Base-by-base conservation (phyloP, 1,140 invertebrate genomes). In the Apis cerana region DNA sequence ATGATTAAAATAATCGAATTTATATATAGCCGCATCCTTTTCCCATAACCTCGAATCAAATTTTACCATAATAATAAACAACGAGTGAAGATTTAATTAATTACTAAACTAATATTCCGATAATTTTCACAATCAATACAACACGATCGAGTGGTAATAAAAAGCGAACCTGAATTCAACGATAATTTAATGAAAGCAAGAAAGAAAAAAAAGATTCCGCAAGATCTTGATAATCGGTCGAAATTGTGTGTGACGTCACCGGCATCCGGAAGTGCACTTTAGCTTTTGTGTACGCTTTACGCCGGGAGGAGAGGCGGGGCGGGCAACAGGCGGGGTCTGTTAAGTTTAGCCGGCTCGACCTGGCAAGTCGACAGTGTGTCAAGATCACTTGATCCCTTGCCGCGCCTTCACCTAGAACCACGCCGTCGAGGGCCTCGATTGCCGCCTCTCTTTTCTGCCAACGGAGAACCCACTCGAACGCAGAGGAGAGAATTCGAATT, bases 371-470 rank as follows among this genome's bases (percentile, higher is more conserved):
- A 75, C 90, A 91, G 90, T 91, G 80, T 91, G 90, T 91, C 90
- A 91, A 91, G 90, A 91, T 91, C 90, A 91, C 86, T 91, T 84
- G 87, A 89, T 89, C 85, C 58, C 85, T 71, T 43, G 33, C 58
- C 61, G 59, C 59, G 68, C 50, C 75, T 82, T 82, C 85, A 78
- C 65, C 76, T 75, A 74, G 69, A 75, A 23, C 54, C 0, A 7
- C 33, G 33, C 23, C 65, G 58, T 79, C 27, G 68, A 80, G 67
- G 61, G 33, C 54, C 33, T 43, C 76, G 68, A 78, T 83, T 80
- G 69, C 65, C 83, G 76, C 83, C 69, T n/a, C 80, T 75, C 71
- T 75, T 78, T 59, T 23, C 61, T 10, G 11, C 69, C 67, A 86
- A 82, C 71, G 54, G 62, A 62, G 64, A 80, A 67, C 54, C 78